phyloP scores from a whole-genome alignment of 2,113 vertebrate genomes.

The Manacus vitellinus region DNA sequence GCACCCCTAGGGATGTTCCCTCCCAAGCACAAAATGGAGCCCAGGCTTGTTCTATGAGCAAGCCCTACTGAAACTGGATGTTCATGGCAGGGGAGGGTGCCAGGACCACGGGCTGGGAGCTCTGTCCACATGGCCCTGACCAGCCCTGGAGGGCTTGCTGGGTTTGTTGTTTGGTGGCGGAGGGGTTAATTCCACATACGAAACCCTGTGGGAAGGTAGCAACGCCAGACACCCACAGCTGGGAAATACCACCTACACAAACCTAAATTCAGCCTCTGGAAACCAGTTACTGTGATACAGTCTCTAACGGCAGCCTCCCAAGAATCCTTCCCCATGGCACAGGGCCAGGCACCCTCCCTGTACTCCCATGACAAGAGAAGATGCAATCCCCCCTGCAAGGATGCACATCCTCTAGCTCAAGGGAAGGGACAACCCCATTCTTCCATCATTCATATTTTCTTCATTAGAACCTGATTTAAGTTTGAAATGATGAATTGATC shows the following conservation, averaged over 20 bases:
- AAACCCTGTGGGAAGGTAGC: constrained; percentile 41
- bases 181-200: neutral
- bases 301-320: constrained; percentile 7
- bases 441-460: neutral
- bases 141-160: neutral
- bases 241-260: constrained; percentile 30
- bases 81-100: neutral
- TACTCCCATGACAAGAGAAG: neutral
- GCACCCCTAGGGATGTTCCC: neutral
- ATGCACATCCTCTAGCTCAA: neutral
- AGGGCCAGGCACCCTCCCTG: neutral
- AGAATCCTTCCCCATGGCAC: neutral
- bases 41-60: neutral
- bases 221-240: constrained; percentile 36
- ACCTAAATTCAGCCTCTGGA: constrained; percentile 53
- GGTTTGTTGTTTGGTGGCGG: neutral
- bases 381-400: neutral
- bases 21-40: neutral
- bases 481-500: neutral
- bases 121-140: accelerated
- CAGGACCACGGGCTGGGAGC: accelerated
- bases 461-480: neutral
- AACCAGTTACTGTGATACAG: constrained; percentile 48
- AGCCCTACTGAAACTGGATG: neutral
- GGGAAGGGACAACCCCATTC: neutral